phyloP scores from a whole-genome alignment of 2,797 vertebrate species.

The Babyrousa celebensis region DNA sequence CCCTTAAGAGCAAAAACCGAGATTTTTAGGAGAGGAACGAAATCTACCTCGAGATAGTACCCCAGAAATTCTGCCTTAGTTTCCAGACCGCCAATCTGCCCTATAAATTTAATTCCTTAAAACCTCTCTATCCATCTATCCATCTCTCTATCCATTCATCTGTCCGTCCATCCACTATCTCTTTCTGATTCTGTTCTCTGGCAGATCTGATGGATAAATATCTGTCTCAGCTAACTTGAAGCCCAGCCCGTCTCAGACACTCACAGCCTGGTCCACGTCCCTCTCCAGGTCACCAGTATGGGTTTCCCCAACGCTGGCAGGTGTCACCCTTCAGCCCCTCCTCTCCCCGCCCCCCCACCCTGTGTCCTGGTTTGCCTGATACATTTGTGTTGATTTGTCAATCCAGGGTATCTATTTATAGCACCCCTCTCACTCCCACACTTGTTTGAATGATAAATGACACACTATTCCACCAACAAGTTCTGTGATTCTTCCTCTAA shows the following conservation, averaged over 20 bases:
- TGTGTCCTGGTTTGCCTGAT: neutral
- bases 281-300: neutral
- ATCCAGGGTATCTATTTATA: neutral
- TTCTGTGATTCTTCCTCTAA: neutral
- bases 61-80: neutral
- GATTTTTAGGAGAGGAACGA: neutral
- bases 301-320: neutral
- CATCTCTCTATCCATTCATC: neutral
- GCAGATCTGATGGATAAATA: neutral
- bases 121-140: neutral
- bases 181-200: neutral
- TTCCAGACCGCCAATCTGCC: neutral
- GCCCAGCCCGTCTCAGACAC: neutral
- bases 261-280: neutral
- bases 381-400: neutral
- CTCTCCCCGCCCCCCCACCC: neutral
- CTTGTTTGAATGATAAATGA: neutral
- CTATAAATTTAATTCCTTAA: neutral
- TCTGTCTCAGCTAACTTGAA: neutral
- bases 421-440: neutral
- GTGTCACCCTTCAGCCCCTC: too few species aligned
- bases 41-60: neutral
- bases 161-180: accelerated
- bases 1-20: neutral
- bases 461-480: neutral